Percentiles rank a stretch among this genome's conserved stretches.
Evolutionary conservation across 2,888 invertebrate genomes (phyloP).

Genomic region (Polydesmus complanatus): DNA sequence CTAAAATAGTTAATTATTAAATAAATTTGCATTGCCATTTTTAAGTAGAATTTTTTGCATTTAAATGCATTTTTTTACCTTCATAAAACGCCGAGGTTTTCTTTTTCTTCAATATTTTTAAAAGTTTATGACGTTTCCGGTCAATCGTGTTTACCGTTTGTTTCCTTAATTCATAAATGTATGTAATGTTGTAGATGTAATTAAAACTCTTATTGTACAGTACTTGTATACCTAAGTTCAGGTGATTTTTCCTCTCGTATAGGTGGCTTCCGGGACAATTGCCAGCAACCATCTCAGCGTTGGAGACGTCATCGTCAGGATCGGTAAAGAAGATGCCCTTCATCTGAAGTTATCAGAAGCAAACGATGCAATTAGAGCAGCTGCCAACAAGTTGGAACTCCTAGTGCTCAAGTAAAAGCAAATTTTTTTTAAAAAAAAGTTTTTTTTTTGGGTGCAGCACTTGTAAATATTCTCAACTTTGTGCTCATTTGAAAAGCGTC

Average conservation of each 20-base stretch:
- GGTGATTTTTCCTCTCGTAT: slow-evolving; percentile 24
- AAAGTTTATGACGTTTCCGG: too few species aligned
- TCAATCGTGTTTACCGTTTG: too few species aligned
- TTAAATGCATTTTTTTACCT: too few species aligned
- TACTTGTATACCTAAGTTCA: too few species aligned
- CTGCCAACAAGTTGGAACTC: slow-evolving; percentile 60
- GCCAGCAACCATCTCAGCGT: slow-evolving; percentile 67
- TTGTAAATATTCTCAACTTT: not conserved
- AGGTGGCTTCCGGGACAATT: slow-evolving; percentile 78
- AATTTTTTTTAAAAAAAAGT: not conserved
- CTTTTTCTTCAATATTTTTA: too few species aligned
- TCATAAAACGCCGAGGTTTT: too few species aligned
- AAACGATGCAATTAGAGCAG: slow-evolving; percentile 68
- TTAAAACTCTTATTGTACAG: too few species aligned
- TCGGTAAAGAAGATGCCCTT: slow-evolving; percentile 75
- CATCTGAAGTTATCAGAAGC: slow-evolving; percentile 82
- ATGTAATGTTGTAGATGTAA: too few species aligned
- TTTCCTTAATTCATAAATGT: too few species aligned
- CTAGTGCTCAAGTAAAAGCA: slow-evolving; percentile 63
- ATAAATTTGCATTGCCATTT: too few species aligned
- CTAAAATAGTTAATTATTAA: too few species aligned
- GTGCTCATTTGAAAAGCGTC: not conserved
- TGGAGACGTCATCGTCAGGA: slow-evolving; percentile 80
- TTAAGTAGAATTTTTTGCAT: too few species aligned
- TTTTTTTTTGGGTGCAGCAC: not conserved